Evolutionary conservation across 2,797 vertebrate genomes (phyloP).

Genomic region (Acanthornis magna): DNA sequence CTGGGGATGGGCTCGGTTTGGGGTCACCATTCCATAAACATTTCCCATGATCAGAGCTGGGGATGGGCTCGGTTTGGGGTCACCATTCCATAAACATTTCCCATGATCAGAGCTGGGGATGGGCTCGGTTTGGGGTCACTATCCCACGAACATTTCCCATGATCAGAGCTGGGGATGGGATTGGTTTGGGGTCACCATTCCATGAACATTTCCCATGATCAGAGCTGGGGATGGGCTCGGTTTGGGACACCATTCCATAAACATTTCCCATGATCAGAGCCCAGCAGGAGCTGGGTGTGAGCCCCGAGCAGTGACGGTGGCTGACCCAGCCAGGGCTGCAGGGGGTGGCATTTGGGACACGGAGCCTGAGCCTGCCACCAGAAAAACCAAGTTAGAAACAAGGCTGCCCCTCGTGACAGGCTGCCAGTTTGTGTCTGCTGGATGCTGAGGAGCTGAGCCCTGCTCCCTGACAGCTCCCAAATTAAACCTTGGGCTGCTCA

Average conservation of each 20-base stretch:
- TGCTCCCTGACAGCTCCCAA: slow-evolving; percentile 35
- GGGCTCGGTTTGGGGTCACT: too few species aligned
- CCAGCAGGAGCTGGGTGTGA: neutral
- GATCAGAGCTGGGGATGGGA: too few species aligned
- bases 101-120: fast-evolving
- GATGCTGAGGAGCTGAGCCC: neutral
- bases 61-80: fast-evolving
- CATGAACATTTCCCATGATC: too few species aligned
- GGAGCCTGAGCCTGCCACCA: neutral
- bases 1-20: neutral
- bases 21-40: fast-evolving
- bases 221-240: too few species aligned
- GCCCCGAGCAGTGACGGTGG: neutral
- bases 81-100: fast-evolving
- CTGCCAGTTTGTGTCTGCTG: neutral
- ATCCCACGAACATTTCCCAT: too few species aligned
- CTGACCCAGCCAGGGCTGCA: neutral
- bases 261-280: fast-evolving
- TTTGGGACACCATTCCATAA: fast-evolving
- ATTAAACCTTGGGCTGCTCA: slow-evolving; percentile 23
- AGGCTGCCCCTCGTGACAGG: neutral
- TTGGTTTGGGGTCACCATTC: too few species aligned
- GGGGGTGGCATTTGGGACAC: neutral
- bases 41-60: neutral
- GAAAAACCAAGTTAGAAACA: fast-evolving